phyloP scores from a whole-genome alignment of 2,113 vertebrate species.

The Rattus rattus region DNA sequence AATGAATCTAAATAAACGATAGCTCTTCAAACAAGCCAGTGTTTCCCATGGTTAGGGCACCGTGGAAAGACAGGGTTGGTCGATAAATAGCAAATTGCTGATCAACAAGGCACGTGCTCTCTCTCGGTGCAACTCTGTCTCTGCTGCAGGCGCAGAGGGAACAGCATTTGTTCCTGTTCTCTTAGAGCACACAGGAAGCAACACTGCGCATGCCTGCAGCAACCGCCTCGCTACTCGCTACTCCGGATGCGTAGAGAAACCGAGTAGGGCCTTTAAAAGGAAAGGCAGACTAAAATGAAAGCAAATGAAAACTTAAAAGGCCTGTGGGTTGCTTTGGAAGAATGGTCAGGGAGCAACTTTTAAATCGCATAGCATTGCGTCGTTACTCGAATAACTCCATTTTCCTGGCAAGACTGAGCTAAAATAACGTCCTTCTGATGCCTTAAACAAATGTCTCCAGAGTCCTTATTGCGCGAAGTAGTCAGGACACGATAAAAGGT shows the following conservation, averaged over 20 bases:
- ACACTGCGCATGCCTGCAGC: slow-evolving; percentile 8
- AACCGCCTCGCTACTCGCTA: slow-evolving; percentile 33
- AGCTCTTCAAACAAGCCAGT: slow-evolving; percentile 72
- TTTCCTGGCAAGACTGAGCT: neutral
- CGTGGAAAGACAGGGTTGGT: slow-evolving; percentile 76
- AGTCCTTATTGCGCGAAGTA: neutral
- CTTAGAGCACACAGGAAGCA: neutral
- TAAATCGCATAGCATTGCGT: neutral
- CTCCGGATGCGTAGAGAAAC: slow-evolving; percentile 38
- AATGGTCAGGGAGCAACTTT: slow-evolving; percentile 11
- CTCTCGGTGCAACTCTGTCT: slow-evolving; percentile 31
- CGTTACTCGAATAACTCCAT: neutral
- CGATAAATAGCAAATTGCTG: slow-evolving; percentile 75
- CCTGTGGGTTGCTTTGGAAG: neutral
- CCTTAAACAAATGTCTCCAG: slow-evolving; percentile 40
- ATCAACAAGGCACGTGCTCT: slow-evolving; percentile 50
- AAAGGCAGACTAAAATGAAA: neutral
- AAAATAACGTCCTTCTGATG: neutral
- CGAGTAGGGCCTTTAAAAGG: slow-evolving; percentile 8
- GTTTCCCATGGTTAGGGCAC: slow-evolving; percentile 65
- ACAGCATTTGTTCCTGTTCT: neutral
- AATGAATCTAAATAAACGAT: slow-evolving; percentile 78
- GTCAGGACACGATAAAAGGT: neutral
- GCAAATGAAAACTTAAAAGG: slow-evolving; percentile 20
- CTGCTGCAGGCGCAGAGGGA: slow-evolving; percentile 8